A percentile compares a stretch with the other conserved stretches of the same genome.
These are phyloP conservation scores for Neolamprologus longior DNA, from an alignment of 2,113 vertebrate species.

Conservation along the genomic window DNA sequence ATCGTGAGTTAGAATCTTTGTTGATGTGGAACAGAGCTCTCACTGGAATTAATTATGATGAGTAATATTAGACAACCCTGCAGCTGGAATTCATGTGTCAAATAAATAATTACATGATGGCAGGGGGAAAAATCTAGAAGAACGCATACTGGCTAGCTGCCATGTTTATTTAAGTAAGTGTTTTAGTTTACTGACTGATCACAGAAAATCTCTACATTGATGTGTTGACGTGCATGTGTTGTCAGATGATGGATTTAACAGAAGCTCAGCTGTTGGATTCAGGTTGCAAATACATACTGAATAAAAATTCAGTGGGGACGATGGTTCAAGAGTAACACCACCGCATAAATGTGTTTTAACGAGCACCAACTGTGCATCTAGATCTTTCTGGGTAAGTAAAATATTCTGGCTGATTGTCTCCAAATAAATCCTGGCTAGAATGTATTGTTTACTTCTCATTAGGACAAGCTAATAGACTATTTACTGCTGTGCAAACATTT, in stretches of 20 bases:
- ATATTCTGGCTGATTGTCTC: slow-evolving; percentile 8
- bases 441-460: slow-evolving; percentile 20
- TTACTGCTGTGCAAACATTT: background rate
- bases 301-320: accelerated
- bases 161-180: background rate
- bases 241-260: background rate
- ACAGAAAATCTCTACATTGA: background rate
- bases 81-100: background rate
- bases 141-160: background rate
- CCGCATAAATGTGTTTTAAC: slow-evolving; percentile 6
- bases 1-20: background rate
- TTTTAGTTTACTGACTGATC: background rate
- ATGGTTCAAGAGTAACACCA: background rate
- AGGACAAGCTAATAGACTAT: background rate
- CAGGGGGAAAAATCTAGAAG: background rate
- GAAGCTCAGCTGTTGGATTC: background rate
- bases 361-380: slow-evolving; percentile 28
- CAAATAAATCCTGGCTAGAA: slow-evolving; percentile 30
- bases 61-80: background rate
- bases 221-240: background rate
- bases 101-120: background rate
- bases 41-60: background rate
- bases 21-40: background rate
- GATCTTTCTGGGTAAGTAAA: background rate
- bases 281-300: background rate